These are phyloP conservation scores for Moxostoma hubbsi DNA, from an alignment of 2,797 vertebrate genomes.

Conservation along the genomic window DNA sequence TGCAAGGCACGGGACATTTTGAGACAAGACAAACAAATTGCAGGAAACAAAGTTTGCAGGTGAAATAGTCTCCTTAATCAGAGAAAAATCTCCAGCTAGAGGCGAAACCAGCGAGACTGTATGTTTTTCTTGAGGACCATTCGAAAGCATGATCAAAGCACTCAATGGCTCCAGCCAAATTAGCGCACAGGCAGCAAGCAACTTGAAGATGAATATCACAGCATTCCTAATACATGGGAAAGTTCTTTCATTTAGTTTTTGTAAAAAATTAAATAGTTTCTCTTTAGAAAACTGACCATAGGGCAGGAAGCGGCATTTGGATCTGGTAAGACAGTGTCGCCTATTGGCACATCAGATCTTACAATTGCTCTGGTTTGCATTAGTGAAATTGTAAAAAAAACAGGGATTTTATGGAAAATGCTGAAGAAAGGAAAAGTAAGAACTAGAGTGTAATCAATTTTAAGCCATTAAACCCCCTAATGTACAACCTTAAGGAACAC, in stretches of 20 bases:
- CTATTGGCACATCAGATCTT: slow-evolving; percentile 67
- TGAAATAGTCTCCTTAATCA: slow-evolving; percentile 59
- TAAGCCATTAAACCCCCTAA: slow-evolving; percentile 70
- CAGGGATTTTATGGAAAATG: slow-evolving; percentile 66
- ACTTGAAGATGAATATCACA: slow-evolving; percentile 47
- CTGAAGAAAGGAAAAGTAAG: slow-evolving; percentile 64
- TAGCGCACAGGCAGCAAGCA: slow-evolving; percentile 47
- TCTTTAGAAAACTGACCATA: slow-evolving; percentile 30
- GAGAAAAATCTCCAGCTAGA: slow-evolving; percentile 67
- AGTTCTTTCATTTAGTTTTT: slow-evolving; percentile 25
- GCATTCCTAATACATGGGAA: slow-evolving; percentile 38
- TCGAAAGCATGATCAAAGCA: slow-evolving; percentile 76
- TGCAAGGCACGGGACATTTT: slow-evolving; percentile 20
- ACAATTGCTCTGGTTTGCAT: slow-evolving; percentile 81
- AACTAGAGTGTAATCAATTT: slow-evolving; percentile 68
- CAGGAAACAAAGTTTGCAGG: slow-evolving; percentile 43
- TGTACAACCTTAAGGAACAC: background rate
- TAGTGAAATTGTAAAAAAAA: slow-evolving; percentile 74
- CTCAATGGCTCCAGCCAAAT: slow-evolving; percentile 66
- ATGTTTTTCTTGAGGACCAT: slow-evolving; percentile 67
- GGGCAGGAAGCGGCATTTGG: slow-evolving; percentile 56
- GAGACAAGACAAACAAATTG: slow-evolving; percentile 46
- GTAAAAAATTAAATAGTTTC: background rate
- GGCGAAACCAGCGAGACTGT: slow-evolving; percentile 63
- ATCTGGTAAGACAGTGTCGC: slow-evolving; percentile 53